Conservation (phyloP, 2,113 vertebrate species). For the Oryzias curvinotus region DNA sequence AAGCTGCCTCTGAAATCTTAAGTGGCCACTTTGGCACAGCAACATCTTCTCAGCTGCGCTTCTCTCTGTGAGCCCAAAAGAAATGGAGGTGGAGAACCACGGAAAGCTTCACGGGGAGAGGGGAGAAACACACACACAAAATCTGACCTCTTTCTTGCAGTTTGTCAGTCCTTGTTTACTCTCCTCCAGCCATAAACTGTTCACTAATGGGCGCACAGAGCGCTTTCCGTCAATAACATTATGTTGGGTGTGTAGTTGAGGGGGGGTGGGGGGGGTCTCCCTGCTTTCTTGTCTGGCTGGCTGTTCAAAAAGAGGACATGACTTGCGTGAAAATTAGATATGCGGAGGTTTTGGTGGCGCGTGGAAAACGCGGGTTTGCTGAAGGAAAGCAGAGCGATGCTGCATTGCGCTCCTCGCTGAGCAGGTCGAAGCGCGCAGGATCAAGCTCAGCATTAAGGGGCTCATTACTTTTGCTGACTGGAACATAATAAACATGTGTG, state of each 20-base stretch:
- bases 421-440: slow-evolving; percentile 59
- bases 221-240: slow-evolving; percentile 40
- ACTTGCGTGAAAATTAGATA: slow-evolving; percentile 42
- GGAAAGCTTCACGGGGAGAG: not conserved
- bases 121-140: slow-evolving; percentile 1
- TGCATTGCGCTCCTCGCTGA: slow-evolving; percentile 77
- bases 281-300: slow-evolving; percentile 16
- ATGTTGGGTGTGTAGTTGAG: slow-evolving; percentile 6
- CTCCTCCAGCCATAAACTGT: slow-evolving; percentile 35
- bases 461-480: slow-evolving; percentile 8
- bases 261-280: slow-evolving; percentile 7
- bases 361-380: slow-evolving; percentile 52
- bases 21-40: slow-evolving; percentile 14
- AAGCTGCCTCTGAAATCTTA: slow-evolving; percentile 48
- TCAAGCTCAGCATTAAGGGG: slow-evolving; percentile 29
- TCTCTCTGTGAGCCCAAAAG: not conserved
- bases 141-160: slow-evolving; percentile 31
- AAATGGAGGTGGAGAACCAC: not conserved
- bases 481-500: slow-evolving; percentile 1
- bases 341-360: slow-evolving; percentile 40
- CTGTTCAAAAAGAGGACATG: slow-evolving; percentile 11
- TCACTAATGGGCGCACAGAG: slow-evolving; percentile 32
- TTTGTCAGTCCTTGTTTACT: slow-evolving; percentile 56
- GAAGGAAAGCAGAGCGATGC: slow-evolving; percentile 63
- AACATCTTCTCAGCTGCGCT: not conserved